phyloP scores from a whole-genome alignment of 2,797 vertebrate genomes.

The Allobates femoralis region DNA sequence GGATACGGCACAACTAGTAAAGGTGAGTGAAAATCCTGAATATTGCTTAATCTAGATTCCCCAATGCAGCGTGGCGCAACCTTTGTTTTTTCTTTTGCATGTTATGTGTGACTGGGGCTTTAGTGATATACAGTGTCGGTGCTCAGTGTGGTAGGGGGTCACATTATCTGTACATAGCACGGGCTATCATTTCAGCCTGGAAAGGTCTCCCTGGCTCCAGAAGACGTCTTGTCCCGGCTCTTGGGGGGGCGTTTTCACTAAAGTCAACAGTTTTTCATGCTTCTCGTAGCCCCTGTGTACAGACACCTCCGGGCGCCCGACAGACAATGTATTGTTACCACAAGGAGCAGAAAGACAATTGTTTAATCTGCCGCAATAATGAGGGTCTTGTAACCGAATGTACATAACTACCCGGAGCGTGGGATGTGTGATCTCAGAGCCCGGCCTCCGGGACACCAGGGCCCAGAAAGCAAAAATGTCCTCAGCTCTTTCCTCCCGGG shows the following conservation, averaged over 20 bases:
- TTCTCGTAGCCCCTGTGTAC: constrained; percentile 40
- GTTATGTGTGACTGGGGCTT: too few relatives aligned
- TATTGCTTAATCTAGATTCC: too few relatives aligned
- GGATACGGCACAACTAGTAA: too few relatives aligned
- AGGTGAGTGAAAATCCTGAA: too few relatives aligned
- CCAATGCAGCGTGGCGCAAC: too few relatives aligned
- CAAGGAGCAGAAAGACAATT: constrained; percentile 54
- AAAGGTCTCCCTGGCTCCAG: neutral
- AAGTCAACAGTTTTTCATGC: constrained; percentile 46
- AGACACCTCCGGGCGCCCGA: constrained; percentile 44
- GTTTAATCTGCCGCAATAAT: constrained; percentile 47
- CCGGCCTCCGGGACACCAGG: constrained; percentile 44
- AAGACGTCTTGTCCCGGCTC: neutral
- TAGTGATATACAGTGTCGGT: neutral
- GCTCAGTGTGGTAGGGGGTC: neutral
- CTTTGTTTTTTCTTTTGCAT: too few relatives aligned
- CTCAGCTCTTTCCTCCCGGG: neutral
- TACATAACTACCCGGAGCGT: constrained; percentile 45
- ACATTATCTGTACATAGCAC: too few relatives aligned
- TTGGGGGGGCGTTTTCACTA: constrained; percentile 17
- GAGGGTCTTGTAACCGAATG: constrained; percentile 31
- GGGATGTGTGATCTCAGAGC: constrained; percentile 62
- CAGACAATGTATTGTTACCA: constrained; percentile 13
- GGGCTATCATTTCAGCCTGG: neutral
- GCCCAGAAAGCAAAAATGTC: constrained; percentile 29